Evolutionary conservation across 2,113 vertebrate genomes (phyloP), one percentile per base, ranked within the genome.

Genomic region (Ammodytes marinus): DNA sequence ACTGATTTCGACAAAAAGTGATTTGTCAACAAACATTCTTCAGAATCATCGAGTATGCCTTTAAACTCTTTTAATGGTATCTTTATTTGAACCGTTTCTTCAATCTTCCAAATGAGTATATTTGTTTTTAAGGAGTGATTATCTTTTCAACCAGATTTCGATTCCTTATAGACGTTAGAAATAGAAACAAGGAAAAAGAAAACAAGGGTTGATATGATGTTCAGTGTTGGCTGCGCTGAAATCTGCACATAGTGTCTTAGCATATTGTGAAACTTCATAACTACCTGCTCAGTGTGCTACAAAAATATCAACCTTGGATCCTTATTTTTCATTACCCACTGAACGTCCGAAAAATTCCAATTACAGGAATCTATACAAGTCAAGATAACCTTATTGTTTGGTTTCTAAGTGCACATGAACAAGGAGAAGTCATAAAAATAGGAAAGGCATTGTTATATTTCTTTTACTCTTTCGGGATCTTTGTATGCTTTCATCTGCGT

Each of bases 271-370:
- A 52, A 55, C 37, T 69, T 39, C 42, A 43, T 52, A 49, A 79
- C 40, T n/a, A 14, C 12, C 59, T 65, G 52, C 43, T 65, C 5
- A 52, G 40, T 74, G 15, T 68, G 8, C 37, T 4, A 46, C 65
- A 52, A 43, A 69, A 69, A 46, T 47, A 39, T 61, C 55, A 78
- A 12, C 75, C 69, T 72, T 74, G 55, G 47, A 69, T 54, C 12
- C 17, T 68, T 49, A 58, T 77, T 68, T 73, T 7, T 83, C 47
- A 78, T 54, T 13, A 42, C 45, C 12, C 42, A 47, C 9, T 1
- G 3, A 68, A 77, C 47, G 46, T 5, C 17, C 53, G 11, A 47
- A 82, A 72, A 67, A 52, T 50, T 72, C 37, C 69, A 80, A 54
- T 80, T 67, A 72, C 45, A 67, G 15, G 10, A 49, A 10, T 1